Evolutionary conservation across 1,140 invertebrate genomes (phyloP).

Genomic region (Reticulitermes speratus): DNA sequence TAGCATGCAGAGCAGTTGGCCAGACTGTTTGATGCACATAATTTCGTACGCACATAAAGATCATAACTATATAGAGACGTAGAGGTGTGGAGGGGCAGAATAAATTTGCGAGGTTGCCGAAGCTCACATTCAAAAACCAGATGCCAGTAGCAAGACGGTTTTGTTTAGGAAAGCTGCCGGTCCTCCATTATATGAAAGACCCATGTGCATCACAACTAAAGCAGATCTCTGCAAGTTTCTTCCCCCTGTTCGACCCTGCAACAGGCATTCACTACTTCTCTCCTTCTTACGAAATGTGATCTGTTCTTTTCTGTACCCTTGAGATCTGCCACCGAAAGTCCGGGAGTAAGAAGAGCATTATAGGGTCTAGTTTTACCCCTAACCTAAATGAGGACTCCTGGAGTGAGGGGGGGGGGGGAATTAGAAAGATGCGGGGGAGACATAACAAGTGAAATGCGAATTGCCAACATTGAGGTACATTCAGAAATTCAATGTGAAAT

Average conservation of each 20-base stretch:
- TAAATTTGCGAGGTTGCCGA: slow-evolving; percentile 9
- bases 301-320: slow-evolving; percentile 12
- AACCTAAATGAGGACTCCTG: slow-evolving; percentile 1
- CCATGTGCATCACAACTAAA: background rate
- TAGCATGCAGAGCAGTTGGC: background rate
- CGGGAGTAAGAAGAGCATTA: background rate
- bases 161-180: background rate
- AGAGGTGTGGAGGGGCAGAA: background rate
- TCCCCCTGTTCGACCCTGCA: background rate
- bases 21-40: background rate
- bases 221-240: background rate
- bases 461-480: background rate
- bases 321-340: background rate
- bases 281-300: slow-evolving; percentile 6
- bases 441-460: background rate
- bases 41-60: background rate
- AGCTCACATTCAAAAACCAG: slow-evolving; percentile 1
- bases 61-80: background rate
- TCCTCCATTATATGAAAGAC: no score
- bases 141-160: slow-evolving; percentile 9
- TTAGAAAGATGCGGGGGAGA: background rate
- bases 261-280: background rate
- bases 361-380: slow-evolving; percentile 17
- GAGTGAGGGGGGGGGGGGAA: background rate
- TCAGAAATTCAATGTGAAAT: background rate